phyloP scores from a whole-genome alignment of 92 coral and sea anemone species.

The Anthopleura xanthogrammica region DNA sequence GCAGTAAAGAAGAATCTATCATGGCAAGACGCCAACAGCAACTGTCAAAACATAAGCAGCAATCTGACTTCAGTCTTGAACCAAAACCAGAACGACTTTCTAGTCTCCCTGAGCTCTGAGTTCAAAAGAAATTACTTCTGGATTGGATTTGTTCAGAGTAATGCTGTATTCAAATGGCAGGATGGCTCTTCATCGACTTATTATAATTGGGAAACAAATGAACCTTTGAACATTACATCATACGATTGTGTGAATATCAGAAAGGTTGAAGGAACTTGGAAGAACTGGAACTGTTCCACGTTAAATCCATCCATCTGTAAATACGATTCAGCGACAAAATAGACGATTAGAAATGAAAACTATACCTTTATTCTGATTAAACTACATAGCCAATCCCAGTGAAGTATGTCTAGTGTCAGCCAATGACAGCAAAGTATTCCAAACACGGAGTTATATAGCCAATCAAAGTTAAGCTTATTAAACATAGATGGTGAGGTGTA shows the following conservation, averaged over 20 bases:
- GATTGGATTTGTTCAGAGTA: not conserved
- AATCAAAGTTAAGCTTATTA: too few species aligned
- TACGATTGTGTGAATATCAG: conserved; percentile 1
- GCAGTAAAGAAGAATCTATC: not conserved
- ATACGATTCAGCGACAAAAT: not conserved
- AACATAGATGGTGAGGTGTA: too few species aligned
- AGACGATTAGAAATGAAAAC: not conserved
- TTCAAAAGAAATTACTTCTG: not conserved
- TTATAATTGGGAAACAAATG: not conserved
- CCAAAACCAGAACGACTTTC: not conserved
- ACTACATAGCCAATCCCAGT: too few species aligned
- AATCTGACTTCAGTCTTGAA: not conserved
- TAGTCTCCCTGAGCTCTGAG: not conserved
- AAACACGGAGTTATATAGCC: too few species aligned
- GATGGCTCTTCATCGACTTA: not conserved
- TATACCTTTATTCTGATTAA: not conserved
- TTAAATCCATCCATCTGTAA: not conserved
- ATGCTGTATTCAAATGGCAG: not conserved
- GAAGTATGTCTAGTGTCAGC: too few species aligned
- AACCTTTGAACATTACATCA: not conserved
- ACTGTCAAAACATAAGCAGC: not conserved
- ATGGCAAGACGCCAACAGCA: not conserved
- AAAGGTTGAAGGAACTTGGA: not conserved
- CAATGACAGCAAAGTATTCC: too few species aligned
- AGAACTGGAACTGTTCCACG: not conserved